Evolutionary conservation across 2,888 invertebrate genomes (phyloP).

Genomic region (Heliconius cydno): DNA sequence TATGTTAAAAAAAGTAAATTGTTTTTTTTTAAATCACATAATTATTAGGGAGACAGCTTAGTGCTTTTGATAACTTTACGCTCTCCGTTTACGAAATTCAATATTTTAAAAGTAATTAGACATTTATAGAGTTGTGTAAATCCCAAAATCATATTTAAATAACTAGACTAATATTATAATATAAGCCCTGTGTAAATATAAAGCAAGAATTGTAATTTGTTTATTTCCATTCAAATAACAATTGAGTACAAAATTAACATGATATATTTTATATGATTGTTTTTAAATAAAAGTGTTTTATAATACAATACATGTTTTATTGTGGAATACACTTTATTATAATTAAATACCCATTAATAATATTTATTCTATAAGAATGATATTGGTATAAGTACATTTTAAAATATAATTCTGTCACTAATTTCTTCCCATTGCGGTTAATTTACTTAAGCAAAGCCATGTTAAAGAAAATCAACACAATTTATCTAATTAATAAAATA

Average conservation of each 20-base stretch:
- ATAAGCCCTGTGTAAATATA: no score
- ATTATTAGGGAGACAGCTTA: not conserved
- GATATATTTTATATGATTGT: not conserved
- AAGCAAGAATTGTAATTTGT: not conserved
- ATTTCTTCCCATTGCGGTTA: no score
- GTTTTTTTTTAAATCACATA: not conserved
- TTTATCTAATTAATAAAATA: no score
- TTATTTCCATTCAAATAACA: not conserved
- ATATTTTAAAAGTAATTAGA: no score
- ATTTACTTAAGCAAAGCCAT: no score
- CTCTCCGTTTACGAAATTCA: no score
- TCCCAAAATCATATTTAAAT: not conserved
- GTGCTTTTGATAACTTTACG: no score
- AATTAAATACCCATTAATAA: not conserved
- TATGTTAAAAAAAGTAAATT: not conserved
- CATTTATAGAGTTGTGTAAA: no score
- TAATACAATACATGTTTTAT: not conserved
- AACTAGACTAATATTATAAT: not conserved
- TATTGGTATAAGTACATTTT: no score
- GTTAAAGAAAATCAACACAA: no score
- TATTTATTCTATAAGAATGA: slow-evolving; percentile 1
- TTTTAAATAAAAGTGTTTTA: slow-evolving; percentile 13
- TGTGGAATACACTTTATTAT: not conserved
- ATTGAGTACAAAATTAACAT: slow-evolving; percentile 8
- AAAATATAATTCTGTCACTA: no score